Base-by-base conservation (phyloP, 2,888 invertebrate species). In the Orthosia incerta region DNA sequence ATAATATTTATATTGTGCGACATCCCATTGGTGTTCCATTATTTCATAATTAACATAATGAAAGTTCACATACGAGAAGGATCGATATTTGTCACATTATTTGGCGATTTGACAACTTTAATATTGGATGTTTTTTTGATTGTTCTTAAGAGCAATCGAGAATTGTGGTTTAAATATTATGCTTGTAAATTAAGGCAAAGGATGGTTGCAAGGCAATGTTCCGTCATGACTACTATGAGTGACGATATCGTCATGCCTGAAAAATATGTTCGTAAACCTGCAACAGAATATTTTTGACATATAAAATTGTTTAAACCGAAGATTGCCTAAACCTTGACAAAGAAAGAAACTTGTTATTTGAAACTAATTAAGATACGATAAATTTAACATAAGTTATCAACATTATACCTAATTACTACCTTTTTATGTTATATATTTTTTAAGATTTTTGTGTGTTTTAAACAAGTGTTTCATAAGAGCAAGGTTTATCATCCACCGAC, bases 1-100 rank as follows among this genome's bases (percentile, higher is more conserved):
- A 26, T 66, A 5, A 26, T 66, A 59, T 66, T 66, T 16, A 46
- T 66, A n/a, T 2, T 66, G 15, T 46, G 66, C 4, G 61, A 60
- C n/a, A 0, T 46, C n/a, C 5, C n/a, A 31, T 16, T 20, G 11
- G 11, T 26, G n/a, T 46, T 26, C 16, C 7, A 9, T 23, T 23
- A 39, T 7, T 1, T 55, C 20, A 1, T 31, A 3, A 0, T 31
- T 4, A 26, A 16, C 15, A 31, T 23, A 50, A 15, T 1, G 4
- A n/a, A 26, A 26, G n/a, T 4, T 4, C 11, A n/a, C 13, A 1
- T 4, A n/a, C 1, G 16, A 20, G 4, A 20, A 4, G 4, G n/a
- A 46, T 9, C 15, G 15, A 11, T 31, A 4, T 12, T 50, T 4
- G 0, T 16, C 1, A 39, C 18, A 56, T 7, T 56, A 26, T 45